A percentile compares a stretch with the other conserved stretches of the same genome.
These are phyloP conservation scores for Heliothis virescens DNA, from an alignment of 1,140 invertebrate species.

Conservation along the genomic window DNA sequence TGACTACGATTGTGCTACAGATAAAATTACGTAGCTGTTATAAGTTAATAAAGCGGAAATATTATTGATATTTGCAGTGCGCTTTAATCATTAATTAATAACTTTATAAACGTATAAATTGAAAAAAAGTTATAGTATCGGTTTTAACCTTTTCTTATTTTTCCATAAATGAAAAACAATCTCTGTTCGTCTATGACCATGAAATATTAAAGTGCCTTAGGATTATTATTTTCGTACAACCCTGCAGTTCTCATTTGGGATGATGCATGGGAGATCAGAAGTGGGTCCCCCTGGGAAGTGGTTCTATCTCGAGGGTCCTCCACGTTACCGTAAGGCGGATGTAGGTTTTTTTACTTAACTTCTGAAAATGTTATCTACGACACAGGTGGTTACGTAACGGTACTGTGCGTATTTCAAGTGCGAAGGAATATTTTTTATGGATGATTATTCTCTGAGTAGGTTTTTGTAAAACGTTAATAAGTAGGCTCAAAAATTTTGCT, in stretches of 20 bases:
- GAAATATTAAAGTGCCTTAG: neutral
- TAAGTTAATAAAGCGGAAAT: neutral
- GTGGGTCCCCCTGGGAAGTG: slow-evolving; percentile 61
- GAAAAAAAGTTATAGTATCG: neutral
- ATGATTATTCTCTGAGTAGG: too few relatives aligned
- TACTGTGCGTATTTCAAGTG: slow-evolving; percentile 10
- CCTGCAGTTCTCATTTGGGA: slow-evolving; percentile 51
- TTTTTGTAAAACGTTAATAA: too few relatives aligned
- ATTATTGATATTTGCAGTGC: neutral
- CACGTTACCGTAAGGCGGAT: slow-evolving; percentile 62
- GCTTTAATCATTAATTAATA: neutral
- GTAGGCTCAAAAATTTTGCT: too few relatives aligned
- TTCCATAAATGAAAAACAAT: too few relatives aligned
- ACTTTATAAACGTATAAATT: neutral
- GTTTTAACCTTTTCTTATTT: neutral
- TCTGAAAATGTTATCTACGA: slow-evolving; percentile 37
- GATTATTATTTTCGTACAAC: slow-evolving; percentile 34
- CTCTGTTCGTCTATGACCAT: neutral
- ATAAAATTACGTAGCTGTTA: neutral
- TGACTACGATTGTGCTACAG: neutral
- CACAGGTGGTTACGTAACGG: slow-evolving; percentile 40
- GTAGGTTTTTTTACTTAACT: slow-evolving; percentile 52
- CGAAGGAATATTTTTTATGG: neutral
- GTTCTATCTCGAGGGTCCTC: slow-evolving; percentile 60
- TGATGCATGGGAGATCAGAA: slow-evolving; percentile 43